These are phyloP conservation scores for Pachycephala philippinensis DNA, from an alignment of 2,113 vertebrate genomes.

Conservation along the genomic window DNA sequence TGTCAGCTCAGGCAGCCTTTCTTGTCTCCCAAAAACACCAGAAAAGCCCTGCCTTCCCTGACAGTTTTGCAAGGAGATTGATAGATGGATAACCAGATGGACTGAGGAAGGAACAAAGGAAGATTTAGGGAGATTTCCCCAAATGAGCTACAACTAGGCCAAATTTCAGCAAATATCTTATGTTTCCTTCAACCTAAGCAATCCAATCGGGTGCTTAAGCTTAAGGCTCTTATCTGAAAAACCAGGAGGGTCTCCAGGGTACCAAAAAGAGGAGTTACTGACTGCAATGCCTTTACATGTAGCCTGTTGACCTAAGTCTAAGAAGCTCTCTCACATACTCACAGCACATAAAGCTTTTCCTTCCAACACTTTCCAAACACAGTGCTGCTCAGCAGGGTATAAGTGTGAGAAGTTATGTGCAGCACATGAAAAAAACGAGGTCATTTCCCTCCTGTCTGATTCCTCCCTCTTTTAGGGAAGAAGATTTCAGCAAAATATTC, in stretches of 20 bases:
- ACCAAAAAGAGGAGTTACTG: neutral
- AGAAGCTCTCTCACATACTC: neutral
- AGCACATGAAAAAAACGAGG: neutral
- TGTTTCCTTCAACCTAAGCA: neutral
- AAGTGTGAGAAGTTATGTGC: neutral
- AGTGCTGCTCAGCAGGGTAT: neutral
- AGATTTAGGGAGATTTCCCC: neutral
- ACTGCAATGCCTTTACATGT: neutral
- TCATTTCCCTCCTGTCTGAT: neutral
- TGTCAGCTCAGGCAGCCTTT: neutral
- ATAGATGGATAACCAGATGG: fast-evolving
- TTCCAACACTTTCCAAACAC: neutral
- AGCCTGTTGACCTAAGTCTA: neutral
- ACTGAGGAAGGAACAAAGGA: neutral
- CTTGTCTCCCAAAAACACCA: neutral
- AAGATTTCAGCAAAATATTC: neutral
- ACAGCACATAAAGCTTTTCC: neutral
- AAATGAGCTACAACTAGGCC: neutral
- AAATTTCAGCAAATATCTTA: neutral
- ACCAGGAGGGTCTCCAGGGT: neutral
- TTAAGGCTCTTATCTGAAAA: neutral
- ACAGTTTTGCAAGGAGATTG: neutral
- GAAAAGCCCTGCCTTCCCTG: neutral
- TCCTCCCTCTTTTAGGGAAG: neutral
- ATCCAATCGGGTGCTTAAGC: neutral